phyloP scores from a whole-genome alignment of 1,140 invertebrate genomes.

The Euglossa dilemma region DNA sequence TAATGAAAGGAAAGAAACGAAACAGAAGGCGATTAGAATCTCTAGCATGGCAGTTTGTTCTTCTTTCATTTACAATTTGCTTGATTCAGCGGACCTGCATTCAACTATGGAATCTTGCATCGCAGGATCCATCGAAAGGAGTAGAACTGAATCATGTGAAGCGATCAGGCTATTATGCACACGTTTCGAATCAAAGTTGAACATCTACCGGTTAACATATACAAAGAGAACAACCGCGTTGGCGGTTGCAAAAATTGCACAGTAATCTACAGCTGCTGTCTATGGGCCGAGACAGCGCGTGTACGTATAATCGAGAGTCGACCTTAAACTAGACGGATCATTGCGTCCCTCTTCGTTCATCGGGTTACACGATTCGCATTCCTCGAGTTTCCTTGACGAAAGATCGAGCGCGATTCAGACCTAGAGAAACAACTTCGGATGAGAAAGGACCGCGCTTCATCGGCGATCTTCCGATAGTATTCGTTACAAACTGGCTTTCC shows the following conservation, averaged over 20 bases:
- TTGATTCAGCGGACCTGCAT: background rate
- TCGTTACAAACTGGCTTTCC: conserved; percentile 27
- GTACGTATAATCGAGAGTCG: background rate
- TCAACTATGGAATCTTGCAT: background rate
- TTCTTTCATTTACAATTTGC: background rate
- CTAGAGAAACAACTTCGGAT: conserved; percentile 2
- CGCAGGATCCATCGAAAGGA: background rate
- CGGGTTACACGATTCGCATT: conserved; percentile 35
- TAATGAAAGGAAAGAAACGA: background rate
- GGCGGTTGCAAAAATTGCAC: background rate
- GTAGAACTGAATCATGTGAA: background rate
- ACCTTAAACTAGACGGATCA: conserved; percentile 28
- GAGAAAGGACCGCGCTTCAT: background rate
- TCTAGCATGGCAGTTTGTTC: conserved; percentile 12
- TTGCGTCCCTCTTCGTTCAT: background rate
- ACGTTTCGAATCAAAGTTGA: background rate
- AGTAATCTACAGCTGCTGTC: background rate
- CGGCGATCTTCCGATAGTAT: background rate
- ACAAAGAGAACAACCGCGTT: conserved; percentile 17
- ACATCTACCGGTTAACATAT: conserved; percentile 41
- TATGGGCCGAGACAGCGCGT: background rate
- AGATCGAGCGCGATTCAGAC: background rate
- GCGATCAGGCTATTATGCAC: background rate
- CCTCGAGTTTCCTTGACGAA: conserved; percentile 2
- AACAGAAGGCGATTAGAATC: background rate